Base-by-base conservation (phyloP, 2,797 vertebrate genomes). In the Acanthiza pusilla region DNA sequence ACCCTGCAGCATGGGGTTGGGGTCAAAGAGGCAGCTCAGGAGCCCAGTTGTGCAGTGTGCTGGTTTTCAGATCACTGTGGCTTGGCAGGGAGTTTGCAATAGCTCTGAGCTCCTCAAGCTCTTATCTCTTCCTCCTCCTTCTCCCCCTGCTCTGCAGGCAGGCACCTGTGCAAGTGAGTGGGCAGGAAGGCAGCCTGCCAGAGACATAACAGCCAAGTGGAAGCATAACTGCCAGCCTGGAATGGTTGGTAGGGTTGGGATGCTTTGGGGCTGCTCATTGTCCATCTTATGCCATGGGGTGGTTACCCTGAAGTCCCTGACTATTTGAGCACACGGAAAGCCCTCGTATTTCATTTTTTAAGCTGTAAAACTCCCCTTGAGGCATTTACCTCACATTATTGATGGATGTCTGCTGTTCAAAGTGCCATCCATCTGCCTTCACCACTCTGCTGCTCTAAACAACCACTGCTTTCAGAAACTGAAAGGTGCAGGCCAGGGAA, bases 341-440 rank as follows among this genome's bases (percentile, higher is more conserved):
- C 34, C 45, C 63, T 85, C 66, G 17, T 40, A 22, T n/a, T 85
- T 73, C 1, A 16, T 42, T 43, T 87, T 85, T 72, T 38, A 79
- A 66, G 60, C 29, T 18, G 5, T 38, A 61, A 70, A 82, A 22
- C 29, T 58, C 42, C 43, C 13, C 11, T 68, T 0, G 3, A 54
- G 30, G 19, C 32, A 45, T 88, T 92, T 84, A 13, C 5, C 36
- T 30, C 17, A 57, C 45, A 42, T 27, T 3, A 3, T 36, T 80
- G 57, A 74, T 42, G 47, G 21, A 60, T 38, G 0, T 6, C 45
- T 84, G 43, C 40, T 74, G 14, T 42, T 78, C 32, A 12, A 53
- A 65, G 58, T 22, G 29, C 34, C 2, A 3, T n/a, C 7, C 7
- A 2, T 36, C 19, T 0, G 0, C 45, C n/a, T 71, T 67, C 65